Evolutionary conservation across 2,888 invertebrate species (phyloP).

Genomic region (Parascotia fuliginaria): DNA sequence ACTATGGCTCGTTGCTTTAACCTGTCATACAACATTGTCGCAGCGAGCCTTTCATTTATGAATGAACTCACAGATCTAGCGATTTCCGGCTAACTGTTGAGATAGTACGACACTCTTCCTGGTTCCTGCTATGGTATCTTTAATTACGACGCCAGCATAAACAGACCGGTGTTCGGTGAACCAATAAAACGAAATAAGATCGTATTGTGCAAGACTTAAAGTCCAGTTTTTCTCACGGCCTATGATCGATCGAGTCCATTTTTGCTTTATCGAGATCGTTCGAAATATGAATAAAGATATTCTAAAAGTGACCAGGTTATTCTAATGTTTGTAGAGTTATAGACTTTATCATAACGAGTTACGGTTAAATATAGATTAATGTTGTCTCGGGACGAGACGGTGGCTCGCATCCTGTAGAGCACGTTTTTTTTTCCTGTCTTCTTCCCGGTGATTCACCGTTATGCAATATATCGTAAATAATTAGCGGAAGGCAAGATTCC

Average conservation of each 20-base stretch:
- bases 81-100: constrained; percentile 85
- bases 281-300: constrained; percentile 84
- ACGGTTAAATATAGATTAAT: constrained; percentile 57
- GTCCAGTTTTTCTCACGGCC: constrained; percentile 52
- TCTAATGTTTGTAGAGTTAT: constrained; percentile 51
- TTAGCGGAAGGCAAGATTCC: constrained; percentile 85
- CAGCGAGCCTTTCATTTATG: constrained; percentile 77
- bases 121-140: constrained; percentile 85
- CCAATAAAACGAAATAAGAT: constrained; percentile 42
- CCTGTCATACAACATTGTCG: constrained; percentile 79
- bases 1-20: constrained; percentile 59
- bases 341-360: constrained; percentile 55
- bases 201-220: constrained; percentile 54
- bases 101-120: constrained; percentile 86
- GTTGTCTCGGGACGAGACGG: constrained; percentile 54
- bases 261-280: constrained; percentile 78
- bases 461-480: constrained; percentile 86
- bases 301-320: constrained; percentile 75
- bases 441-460: constrained; percentile 86
- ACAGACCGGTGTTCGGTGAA: constrained; percentile 57
- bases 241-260: constrained; percentile 69
- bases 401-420: constrained; percentile 78
- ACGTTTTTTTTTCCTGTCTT: constrained; percentile 80
- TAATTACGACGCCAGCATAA: constrained; percentile 79
- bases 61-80: constrained; percentile 85